Percentiles rank a stretch among this genome's conserved stretches.
phyloP scores from a whole-genome alignment of 2,113 vertebrate genomes.

The Macroglossus sobrinus region DNA sequence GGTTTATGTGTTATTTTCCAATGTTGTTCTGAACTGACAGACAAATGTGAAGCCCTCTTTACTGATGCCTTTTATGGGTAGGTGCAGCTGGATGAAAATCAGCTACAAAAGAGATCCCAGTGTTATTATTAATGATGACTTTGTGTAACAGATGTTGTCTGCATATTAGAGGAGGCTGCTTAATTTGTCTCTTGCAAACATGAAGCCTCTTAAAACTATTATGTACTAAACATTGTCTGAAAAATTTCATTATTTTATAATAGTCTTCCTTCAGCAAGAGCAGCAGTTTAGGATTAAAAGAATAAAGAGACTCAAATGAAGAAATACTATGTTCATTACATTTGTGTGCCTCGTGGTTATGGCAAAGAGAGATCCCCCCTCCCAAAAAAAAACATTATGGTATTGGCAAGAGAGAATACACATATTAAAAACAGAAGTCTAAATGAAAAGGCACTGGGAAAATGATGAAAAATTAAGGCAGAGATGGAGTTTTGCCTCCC shows the following conservation, averaged over 20 bases:
- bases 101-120: conserved; percentile 45
- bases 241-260: conserved; percentile 51
- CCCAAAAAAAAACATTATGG: background rate
- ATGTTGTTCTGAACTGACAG: conserved; percentile 39
- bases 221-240: background rate
- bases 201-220: conserved; percentile 69
- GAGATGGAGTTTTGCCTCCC: conserved; percentile 9
- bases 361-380: background rate
- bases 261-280: conserved; percentile 34
- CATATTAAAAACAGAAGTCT: conserved; percentile 57
- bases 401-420: conserved; percentile 28
- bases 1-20: background rate
- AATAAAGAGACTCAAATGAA: conserved; percentile 56
- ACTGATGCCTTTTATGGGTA: background rate
- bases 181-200: conserved; percentile 61
- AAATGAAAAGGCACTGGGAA: conserved; percentile 39
- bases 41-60: background rate
- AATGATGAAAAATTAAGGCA: background rate
- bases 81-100: conserved; percentile 70
- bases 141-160: conserved; percentile 71
- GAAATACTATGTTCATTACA: conserved; percentile 27
- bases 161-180: conserved; percentile 53
- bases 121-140: conserved; percentile 42
- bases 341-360: background rate
- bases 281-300: conserved; percentile 41